A percentile compares a stretch with the other conserved stretches of the same genome.
phyloP scores from a whole-genome alignment of 2,888 invertebrate species.

The Dryococelus australis region DNA sequence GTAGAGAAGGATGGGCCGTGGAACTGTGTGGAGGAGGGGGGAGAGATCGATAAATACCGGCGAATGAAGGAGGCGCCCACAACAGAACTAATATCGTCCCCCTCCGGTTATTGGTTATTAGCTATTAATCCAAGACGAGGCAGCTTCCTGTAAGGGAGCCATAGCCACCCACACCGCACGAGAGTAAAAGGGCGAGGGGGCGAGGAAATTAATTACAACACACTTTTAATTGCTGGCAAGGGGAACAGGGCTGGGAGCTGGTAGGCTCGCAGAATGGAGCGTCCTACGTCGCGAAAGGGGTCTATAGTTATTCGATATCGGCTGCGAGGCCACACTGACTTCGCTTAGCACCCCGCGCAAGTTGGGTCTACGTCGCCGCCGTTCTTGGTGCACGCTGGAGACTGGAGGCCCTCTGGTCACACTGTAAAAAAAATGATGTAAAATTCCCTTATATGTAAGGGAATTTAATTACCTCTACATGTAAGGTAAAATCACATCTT shows the following conservation, averaged over 20 bases:
- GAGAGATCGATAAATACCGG: slow-evolving; percentile 37
- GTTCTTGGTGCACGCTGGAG: too few relatives aligned
- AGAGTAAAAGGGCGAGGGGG: slow-evolving; percentile 9
- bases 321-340: neutral
- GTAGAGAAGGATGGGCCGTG: neutral
- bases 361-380: too few relatives aligned
- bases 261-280: neutral
- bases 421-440: too few relatives aligned
- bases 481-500: too few relatives aligned
- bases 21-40: neutral
- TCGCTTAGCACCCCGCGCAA: neutral
- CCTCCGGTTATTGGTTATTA: slow-evolving; percentile 36
- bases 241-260: neutral
- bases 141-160: slow-evolving; percentile 1
- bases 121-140: slow-evolving; percentile 35
- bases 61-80: slow-evolving; percentile 27
- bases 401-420: too few relatives aligned
- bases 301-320: slow-evolving; percentile 16
- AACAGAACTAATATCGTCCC: slow-evolving; percentile 37
- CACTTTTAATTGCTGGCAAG: slow-evolving; percentile 19
- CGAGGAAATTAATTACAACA: slow-evolving; percentile 29
- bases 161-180: neutral
- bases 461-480: too few relatives aligned
- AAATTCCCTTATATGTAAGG: too few relatives aligned
- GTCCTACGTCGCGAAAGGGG: neutral